Conservation (phyloP, 2,888 invertebrate genomes). For the Eristalis intricaria region DNA sequence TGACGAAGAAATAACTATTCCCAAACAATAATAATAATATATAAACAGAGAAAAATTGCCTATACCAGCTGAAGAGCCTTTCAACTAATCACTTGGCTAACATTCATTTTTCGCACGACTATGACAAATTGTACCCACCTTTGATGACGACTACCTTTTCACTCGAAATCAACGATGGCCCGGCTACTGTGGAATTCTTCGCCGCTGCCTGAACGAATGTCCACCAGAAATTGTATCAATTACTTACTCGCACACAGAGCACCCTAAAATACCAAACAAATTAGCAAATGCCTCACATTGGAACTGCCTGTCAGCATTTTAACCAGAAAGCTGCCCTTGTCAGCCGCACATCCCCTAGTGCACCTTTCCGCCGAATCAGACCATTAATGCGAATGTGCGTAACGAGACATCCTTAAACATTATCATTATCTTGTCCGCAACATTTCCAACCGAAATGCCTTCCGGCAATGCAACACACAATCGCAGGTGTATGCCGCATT, state of each 20-base stretch:
- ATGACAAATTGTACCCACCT: too few species aligned
- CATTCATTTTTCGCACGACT: too few species aligned
- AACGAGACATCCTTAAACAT: constrained; percentile 22
- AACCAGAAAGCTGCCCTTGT: not conserved
- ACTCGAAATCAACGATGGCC: not conserved
- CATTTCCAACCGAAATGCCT: constrained; percentile 6
- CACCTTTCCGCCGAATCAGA: not conserved
- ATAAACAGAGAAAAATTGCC: too few species aligned
- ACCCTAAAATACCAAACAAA: not conserved
- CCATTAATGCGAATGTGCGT: not conserved
- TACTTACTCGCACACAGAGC: not conserved
- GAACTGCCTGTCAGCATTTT: not conserved
- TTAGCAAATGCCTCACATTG: not conserved
- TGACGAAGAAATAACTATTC: too few species aligned
- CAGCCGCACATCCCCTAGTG: not conserved
- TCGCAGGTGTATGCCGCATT: constrained; percentile 30
- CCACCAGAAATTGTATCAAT: not conserved
- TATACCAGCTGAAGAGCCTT: too few species aligned
- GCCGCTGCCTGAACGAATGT: not conserved
- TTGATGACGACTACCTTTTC: not conserved
- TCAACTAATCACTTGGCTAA: too few species aligned
- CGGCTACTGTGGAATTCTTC: not conserved
- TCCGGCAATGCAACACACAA: constrained; percentile 3
- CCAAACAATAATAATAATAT: too few species aligned
- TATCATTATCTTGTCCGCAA: constrained; percentile 9